phyloP scores from a whole-genome alignment of 2,888 invertebrate genomes.

The Drosophila nr. perissopoda region DNA sequence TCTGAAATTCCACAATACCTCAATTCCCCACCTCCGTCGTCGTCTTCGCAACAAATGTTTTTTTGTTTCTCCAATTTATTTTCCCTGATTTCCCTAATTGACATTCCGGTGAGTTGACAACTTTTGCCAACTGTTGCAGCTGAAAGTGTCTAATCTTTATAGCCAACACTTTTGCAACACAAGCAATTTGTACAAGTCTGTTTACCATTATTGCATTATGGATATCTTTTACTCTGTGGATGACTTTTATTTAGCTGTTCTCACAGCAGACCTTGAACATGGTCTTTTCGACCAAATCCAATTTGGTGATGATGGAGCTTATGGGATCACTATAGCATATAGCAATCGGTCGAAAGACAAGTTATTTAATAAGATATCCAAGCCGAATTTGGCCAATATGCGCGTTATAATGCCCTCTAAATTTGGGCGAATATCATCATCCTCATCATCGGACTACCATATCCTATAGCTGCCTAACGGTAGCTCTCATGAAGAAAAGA shows the following conservation, averaged over 20 bases:
- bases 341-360: neutral
- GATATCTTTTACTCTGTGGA: neutral
- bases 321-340: neutral
- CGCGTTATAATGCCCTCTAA: rapidly evolving
- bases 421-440: neutral
- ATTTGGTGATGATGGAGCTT: neutral
- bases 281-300: neutral
- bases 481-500: no score
- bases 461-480: neutral
- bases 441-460: neutral
- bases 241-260: neutral
- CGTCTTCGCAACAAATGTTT: conserved; percentile 21
- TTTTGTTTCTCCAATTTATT: conserved; percentile 10
- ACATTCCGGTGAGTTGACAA: conserved; percentile 20
- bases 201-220: neutral
- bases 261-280: no score
- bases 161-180: neutral
- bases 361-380: neutral
- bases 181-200: neutral
- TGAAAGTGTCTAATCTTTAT: neutral
- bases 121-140: conserved; percentile 1
- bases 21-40: neutral
- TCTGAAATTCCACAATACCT: conserved; percentile 1
- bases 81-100: conserved; percentile 15
- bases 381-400: neutral